Evolutionary conservation across 2,113 vertebrate species (phyloP).

Genomic region (Rhipidura dahli): DNA sequence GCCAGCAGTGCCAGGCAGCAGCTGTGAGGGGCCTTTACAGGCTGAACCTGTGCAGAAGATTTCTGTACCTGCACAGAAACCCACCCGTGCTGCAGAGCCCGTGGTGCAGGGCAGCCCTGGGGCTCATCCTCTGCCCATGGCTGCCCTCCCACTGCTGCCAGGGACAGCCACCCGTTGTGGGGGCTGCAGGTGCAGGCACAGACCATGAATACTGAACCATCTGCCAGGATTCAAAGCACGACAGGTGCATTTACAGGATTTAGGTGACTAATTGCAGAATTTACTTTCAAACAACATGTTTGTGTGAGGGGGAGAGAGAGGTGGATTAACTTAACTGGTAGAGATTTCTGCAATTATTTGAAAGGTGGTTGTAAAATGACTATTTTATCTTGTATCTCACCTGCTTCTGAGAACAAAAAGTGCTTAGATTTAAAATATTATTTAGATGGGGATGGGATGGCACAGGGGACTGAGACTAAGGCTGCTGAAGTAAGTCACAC

Average conservation of each 20-base stretch:
- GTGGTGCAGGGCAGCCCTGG: accelerated
- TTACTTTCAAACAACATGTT: constrained; percentile 5
- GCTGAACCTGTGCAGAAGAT: background rate
- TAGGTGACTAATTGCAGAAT: constrained; percentile 41
- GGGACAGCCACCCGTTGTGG: background rate
- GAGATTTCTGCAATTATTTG: constrained; percentile 41
- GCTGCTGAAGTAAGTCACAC: background rate
- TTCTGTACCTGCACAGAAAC: background rate
- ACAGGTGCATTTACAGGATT: constrained; percentile 14
- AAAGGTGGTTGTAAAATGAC: constrained; percentile 7
- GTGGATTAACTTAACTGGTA: constrained; percentile 47
- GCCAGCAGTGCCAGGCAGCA: background rate
- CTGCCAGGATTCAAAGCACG: background rate
- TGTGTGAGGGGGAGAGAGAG: background rate
- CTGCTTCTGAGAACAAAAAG: constrained; percentile 14
- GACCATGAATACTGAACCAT: background rate
- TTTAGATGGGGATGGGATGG: background rate
- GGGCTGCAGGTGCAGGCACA: background rate
- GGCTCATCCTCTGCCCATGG: background rate
- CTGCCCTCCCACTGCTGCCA: constrained; percentile 6
- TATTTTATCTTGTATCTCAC: constrained; percentile 27
- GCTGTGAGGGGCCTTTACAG: background rate
- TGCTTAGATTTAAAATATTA: background rate
- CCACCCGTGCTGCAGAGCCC: background rate
- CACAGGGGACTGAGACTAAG: background rate